A percentile compares a stretch with the other conserved stretches of the same genome.
Conservation (phyloP, 2,888 invertebrate genomes). For the Chaitophorus viminalis region DNA sequence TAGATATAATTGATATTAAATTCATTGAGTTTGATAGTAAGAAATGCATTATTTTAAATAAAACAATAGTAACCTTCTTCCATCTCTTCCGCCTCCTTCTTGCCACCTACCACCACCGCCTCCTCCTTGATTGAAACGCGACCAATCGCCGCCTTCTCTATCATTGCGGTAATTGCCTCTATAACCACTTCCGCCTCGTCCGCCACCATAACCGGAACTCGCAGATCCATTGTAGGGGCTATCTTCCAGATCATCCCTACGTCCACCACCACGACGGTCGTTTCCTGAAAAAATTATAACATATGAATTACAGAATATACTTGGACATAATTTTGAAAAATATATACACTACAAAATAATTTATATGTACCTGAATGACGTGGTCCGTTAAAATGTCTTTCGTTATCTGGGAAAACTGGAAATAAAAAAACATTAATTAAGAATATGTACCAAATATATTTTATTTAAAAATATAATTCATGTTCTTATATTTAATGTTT, state of each 20-base stretch:
- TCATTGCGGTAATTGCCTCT: constrained; percentile 67
- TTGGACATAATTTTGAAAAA: neutral
- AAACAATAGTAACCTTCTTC: constrained; percentile 62
- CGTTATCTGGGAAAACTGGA: neutral
- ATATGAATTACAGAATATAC: neutral
- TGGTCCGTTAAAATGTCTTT: constrained; percentile 35
- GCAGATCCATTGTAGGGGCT: constrained; percentile 68
- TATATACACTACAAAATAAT: neutral
- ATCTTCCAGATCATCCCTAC: constrained; percentile 67
- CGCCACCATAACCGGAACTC: constrained; percentile 63
- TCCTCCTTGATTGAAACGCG: constrained; percentile 67
- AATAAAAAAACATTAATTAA: neutral
- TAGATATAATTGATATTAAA: neutral
- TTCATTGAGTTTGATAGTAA: too few species aligned
- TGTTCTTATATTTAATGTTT: too few species aligned
- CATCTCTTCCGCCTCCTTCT: constrained; percentile 68
- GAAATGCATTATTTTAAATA: too few species aligned
- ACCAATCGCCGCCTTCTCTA: constrained; percentile 66
- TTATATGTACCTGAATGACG: constrained; percentile 32
- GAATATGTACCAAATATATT: too few species aligned
- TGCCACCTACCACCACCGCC: constrained; percentile 68
- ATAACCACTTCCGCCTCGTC: constrained; percentile 68
- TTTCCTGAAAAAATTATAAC: constrained; percentile 30
- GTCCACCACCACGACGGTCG: constrained; percentile 65
- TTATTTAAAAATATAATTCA: neutral